Evolutionary conservation across 2,797 vertebrate species (phyloP).

Genomic region (Gephyroberyx darwinii): DNA sequence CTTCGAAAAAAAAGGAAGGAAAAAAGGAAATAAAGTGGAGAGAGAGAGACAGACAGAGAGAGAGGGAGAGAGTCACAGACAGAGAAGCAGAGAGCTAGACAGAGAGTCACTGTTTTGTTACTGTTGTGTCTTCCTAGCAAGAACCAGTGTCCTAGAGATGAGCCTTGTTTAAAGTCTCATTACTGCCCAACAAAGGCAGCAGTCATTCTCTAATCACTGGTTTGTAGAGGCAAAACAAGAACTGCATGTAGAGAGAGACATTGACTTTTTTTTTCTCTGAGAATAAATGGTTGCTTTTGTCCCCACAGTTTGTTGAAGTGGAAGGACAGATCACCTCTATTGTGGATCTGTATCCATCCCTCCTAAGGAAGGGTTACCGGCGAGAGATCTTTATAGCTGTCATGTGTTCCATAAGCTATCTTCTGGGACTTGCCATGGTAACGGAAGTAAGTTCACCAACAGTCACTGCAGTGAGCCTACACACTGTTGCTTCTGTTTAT

Average conservation of each 20-base stretch:
- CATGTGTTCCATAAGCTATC: constrained; percentile 95
- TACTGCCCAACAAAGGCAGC: constrained; percentile 68
- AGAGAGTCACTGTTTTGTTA: constrained; percentile 63
- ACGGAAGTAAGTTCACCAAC: constrained; percentile 88
- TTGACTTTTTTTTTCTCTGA: constrained; percentile 27
- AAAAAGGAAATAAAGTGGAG: constrained; percentile 15
- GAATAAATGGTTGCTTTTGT: constrained; percentile 60
- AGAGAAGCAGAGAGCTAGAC: constrained; percentile 32
- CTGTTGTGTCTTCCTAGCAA: constrained; percentile 57
- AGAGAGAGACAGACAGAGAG: constrained; percentile 17
- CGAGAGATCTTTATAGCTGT: constrained; percentile 98
- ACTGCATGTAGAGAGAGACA: constrained; percentile 47
- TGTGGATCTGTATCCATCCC: constrained; percentile 97
- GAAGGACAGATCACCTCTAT: constrained; percentile 99
- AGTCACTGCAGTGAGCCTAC: not conserved
- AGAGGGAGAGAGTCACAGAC: constrained; percentile 46
- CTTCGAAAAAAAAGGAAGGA: constrained; percentile 23
- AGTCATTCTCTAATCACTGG: constrained; percentile 65
- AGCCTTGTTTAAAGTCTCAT: constrained; percentile 69
- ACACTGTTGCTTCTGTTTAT: constrained; percentile 8
- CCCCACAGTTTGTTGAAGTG: constrained; percentile 96
- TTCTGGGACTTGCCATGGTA: constrained; percentile 98
- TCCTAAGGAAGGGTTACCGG: constrained; percentile 99
- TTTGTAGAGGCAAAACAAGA: constrained; percentile 54
- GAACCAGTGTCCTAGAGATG: constrained; percentile 55